These are phyloP conservation scores for Magallana angulata DNA, from an alignment of 1,140 invertebrate species.

Conservation along the genomic window DNA sequence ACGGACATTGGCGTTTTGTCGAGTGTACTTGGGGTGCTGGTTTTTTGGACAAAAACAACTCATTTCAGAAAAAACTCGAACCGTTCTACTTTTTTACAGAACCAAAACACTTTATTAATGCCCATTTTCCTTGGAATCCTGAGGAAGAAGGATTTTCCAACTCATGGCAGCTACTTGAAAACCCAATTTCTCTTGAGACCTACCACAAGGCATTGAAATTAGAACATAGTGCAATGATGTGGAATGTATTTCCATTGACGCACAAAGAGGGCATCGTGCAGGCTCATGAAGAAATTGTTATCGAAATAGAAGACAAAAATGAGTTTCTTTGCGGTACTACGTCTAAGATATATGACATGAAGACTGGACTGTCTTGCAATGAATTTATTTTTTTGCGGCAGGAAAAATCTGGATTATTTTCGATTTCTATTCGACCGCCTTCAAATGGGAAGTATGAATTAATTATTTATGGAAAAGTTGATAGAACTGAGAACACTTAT, in stretches of 20 bases:
- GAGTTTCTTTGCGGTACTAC: not conserved
- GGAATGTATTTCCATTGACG: conserved; percentile 26
- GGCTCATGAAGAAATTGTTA: not conserved
- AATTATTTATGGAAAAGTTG: conserved; percentile 9
- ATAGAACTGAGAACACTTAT: too few species aligned
- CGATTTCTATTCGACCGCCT: not conserved
- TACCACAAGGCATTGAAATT: conserved; percentile 53
- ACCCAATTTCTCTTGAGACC: conserved; percentile 58
- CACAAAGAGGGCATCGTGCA: conserved; percentile 35
- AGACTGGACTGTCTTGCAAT: not conserved
- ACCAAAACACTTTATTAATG: conserved; percentile 80
- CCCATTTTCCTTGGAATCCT: conserved; percentile 80
- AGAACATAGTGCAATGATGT: not conserved
- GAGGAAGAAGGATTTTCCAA: conserved; percentile 61
- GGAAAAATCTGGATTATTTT: not conserved
- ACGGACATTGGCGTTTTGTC: conserved; percentile 68
- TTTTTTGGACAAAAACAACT: conserved; percentile 56
- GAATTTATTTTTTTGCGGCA: conserved; percentile 9
- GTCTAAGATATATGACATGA: not conserved
- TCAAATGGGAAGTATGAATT: not conserved
- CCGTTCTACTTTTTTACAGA: conserved; percentile 81
- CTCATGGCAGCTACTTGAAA: conserved; percentile 61
- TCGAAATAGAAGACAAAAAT: conserved; percentile 9
- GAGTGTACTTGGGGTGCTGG: conserved; percentile 80
- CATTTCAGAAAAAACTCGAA: conserved; percentile 61